Percentiles rank a stretch among this genome's conserved stretches.
These are phyloP conservation scores for Phyto melanocephala DNA, from an alignment of 2,888 invertebrate genomes.

Conservation along the genomic window DNA sequence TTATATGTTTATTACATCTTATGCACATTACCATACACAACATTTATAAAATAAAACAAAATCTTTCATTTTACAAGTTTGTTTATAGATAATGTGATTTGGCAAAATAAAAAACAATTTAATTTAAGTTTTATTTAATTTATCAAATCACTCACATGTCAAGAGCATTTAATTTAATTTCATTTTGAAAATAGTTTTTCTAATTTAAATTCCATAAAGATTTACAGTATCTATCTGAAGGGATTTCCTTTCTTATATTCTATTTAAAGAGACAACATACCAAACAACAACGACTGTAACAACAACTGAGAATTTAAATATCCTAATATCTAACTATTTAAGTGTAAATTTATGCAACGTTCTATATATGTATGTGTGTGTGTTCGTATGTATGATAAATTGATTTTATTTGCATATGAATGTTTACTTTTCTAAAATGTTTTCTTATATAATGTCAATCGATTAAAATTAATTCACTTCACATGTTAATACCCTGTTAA, in stretches of 20 bases:
- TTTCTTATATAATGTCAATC: conserved; percentile 53
- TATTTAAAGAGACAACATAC: conserved; percentile 11
- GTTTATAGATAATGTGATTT: no score
- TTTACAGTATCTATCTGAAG: background rate
- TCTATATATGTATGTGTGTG: conserved; percentile 3
- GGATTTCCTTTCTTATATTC: background rate
- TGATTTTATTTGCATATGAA: conserved; percentile 37
- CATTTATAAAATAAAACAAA: no score
- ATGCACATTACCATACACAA: no score
- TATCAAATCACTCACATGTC: conserved; percentile 40
- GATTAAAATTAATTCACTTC: no score
- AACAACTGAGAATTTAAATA: background rate
- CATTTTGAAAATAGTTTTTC: background rate
- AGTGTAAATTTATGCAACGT: background rate
- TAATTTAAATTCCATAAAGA: conserved; percentile 32
- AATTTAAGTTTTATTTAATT: conserved; percentile 32
- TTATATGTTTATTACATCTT: no score
- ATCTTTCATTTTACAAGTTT: no score
- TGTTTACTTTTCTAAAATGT: background rate
- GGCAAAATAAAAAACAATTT: conserved; percentile 43
- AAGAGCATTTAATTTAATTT: background rate
- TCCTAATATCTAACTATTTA: conserved; percentile 6
- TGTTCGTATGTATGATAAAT: conserved; percentile 16
- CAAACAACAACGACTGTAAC: background rate
- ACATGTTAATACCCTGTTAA: no score